These are phyloP conservation scores for Cavia aperea DNA, from an alignment of 2,113 vertebrate genomes.

Conservation along the genomic window DNA sequence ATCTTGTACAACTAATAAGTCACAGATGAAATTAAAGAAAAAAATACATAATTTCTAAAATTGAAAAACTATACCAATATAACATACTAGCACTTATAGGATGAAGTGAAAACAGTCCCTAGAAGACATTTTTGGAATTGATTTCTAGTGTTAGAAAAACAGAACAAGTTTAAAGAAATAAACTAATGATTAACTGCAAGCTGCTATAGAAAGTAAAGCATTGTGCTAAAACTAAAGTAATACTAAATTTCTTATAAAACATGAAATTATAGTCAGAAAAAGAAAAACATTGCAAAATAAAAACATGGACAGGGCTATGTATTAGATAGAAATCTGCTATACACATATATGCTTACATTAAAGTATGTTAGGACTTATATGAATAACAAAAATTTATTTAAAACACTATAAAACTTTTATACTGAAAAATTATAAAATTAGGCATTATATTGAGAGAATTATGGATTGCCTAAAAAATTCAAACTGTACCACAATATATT, in stretches of 20 bases:
- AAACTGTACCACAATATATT: not conserved
- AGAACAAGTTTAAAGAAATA: not conserved
- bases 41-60: not conserved
- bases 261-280: not conserved
- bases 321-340: not conserved
- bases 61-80: not conserved
- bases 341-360: not conserved
- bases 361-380: not conserved
- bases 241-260: not conserved
- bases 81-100: not conserved
- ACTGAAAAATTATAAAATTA: not conserved
- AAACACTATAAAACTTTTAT: not conserved
- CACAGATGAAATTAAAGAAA: not conserved
- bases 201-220: not conserved
- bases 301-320: not conserved
- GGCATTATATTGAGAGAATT: not conserved
- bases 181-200: not conserved
- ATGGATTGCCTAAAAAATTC: not conserved
- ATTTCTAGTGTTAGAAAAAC: not conserved
- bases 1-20: not conserved
- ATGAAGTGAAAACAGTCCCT: not conserved
- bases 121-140: not conserved
- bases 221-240: not conserved
- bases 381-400: not conserved
- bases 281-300: not conserved